Percentiles rank a stretch among this genome's conserved stretches.
phyloP scores from a whole-genome alignment of 2,113 vertebrate genomes.

The Alligator mississippiensis region DNA sequence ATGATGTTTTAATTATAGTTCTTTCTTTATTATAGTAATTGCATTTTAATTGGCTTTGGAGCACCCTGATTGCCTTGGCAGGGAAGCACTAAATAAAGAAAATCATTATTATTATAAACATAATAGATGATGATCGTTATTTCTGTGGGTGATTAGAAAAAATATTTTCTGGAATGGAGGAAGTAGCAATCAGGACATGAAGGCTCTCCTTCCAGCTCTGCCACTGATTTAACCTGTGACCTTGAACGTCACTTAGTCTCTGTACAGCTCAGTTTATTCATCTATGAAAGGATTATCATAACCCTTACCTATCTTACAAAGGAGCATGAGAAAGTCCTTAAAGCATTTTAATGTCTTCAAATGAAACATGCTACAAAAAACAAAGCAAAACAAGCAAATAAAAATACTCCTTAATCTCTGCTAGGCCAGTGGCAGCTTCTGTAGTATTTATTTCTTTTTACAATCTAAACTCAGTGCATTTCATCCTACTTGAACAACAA shows the following conservation, averaged over 20 bases:
- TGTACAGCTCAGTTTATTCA: constrained; percentile 68
- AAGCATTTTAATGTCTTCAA: constrained; percentile 59
- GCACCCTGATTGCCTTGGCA: constrained; percentile 51
- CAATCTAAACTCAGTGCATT: constrained; percentile 10
- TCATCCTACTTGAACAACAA: background rate
- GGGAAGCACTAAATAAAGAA: constrained; percentile 68
- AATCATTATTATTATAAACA: constrained; percentile 69
- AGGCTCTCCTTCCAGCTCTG: constrained; percentile 56
- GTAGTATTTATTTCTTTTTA: constrained; percentile 18
- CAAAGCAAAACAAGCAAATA: background rate
- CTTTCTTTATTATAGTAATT: constrained; percentile 71
- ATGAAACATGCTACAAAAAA: constrained; percentile 29
- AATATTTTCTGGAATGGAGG: background rate
- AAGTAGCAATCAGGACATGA: constrained; percentile 32
- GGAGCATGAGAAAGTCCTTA: constrained; percentile 66
- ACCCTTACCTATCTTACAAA: constrained; percentile 46
- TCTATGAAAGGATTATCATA: constrained; percentile 71
- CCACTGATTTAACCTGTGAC: constrained; percentile 40
- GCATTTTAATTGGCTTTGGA: constrained; percentile 73
- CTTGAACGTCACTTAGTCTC: constrained; percentile 62
- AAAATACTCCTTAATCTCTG: constrained; percentile 27
- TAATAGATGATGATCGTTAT: constrained; percentile 35
- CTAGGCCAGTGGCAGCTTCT: constrained; percentile 4
- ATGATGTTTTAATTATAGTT: constrained; percentile 61
- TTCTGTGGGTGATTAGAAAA: constrained; percentile 27